Evolutionary conservation across 1,140 invertebrate species (phyloP).

Genomic region (Panulirus ornatus): DNA sequence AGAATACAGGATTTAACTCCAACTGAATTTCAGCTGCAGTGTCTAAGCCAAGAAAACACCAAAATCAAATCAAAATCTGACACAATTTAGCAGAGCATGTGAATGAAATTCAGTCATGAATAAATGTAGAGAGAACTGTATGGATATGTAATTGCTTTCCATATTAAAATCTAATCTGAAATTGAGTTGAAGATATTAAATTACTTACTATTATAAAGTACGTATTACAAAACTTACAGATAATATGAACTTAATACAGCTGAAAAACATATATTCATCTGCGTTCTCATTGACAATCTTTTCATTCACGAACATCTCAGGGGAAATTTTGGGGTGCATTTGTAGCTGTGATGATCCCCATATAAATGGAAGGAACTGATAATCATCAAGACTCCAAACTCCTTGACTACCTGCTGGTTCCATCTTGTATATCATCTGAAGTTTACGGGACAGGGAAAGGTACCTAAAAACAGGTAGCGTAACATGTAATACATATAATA

Average conservation of each 20-base stretch:
- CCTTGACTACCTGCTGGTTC: slow-evolving; percentile 99
- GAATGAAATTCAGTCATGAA: no score
- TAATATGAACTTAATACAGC: slow-evolving; percentile 84
- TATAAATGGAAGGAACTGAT: slow-evolving; percentile 98
- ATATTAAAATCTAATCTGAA: no score
- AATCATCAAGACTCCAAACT: slow-evolving; percentile 97
- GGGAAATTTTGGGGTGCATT: slow-evolving; percentile 90
- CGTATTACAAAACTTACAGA: slow-evolving; percentile 66
- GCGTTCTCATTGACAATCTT: slow-evolving; percentile 86
- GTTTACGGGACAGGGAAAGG: slow-evolving; percentile 88
- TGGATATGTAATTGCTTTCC: no score
- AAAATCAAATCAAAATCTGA: no score
- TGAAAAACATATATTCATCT: slow-evolving; percentile 95
- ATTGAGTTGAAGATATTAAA: no score
- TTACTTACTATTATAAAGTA: no score
- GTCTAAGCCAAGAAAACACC: no score
- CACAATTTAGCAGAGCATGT: no score
- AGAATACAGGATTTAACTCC: no score
- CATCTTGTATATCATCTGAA: slow-evolving; percentile 96
- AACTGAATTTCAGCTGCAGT: no score
- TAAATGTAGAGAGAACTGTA: no score
- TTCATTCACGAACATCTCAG: slow-evolving; percentile 90
- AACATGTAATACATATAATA: no score
- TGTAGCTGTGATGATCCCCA: slow-evolving; percentile 98
- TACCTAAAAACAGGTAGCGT: slow-evolving; percentile 84